phyloP scores from a whole-genome alignment of 2,888 invertebrate species.

The Drosophila anceps region DNA sequence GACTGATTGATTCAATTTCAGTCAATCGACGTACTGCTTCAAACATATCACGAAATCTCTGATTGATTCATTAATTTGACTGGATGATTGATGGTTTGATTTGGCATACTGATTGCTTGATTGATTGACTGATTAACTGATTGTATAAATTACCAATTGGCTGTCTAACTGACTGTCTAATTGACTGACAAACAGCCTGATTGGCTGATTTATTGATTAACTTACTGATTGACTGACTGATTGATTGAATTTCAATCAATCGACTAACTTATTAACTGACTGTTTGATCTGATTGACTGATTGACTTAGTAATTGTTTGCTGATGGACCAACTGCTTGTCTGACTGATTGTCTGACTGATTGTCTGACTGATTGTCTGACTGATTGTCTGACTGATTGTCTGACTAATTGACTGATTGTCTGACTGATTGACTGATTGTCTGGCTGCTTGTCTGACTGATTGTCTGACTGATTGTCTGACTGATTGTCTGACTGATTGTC shows the following conservation, averaged over 20 bases:
- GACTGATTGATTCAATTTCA: background rate
- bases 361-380: background rate
- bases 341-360: background rate
- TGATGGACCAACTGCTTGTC: background rate
- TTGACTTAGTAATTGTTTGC: background rate
- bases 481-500: background rate
- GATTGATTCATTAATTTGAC: background rate
- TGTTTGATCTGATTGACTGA: background rate
- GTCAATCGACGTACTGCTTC: background rate
- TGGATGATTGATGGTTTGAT: background rate
- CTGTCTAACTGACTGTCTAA: background rate
- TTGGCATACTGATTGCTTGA: background rate
- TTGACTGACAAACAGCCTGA: background rate
- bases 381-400: background rate
- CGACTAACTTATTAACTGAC: background rate
- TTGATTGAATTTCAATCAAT: background rate
- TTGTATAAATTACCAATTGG: background rate
- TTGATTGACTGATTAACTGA: background rate
- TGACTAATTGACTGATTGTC: background rate
- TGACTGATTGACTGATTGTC: background rate
- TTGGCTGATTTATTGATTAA: background rate
- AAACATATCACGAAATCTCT: background rate
- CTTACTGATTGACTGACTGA: background rate
- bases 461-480: background rate
- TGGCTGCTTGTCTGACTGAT: background rate